phyloP scores from a whole-genome alignment of 53 echinoderm and acorn worm species.

The Temnopleurus reevesii region DNA sequence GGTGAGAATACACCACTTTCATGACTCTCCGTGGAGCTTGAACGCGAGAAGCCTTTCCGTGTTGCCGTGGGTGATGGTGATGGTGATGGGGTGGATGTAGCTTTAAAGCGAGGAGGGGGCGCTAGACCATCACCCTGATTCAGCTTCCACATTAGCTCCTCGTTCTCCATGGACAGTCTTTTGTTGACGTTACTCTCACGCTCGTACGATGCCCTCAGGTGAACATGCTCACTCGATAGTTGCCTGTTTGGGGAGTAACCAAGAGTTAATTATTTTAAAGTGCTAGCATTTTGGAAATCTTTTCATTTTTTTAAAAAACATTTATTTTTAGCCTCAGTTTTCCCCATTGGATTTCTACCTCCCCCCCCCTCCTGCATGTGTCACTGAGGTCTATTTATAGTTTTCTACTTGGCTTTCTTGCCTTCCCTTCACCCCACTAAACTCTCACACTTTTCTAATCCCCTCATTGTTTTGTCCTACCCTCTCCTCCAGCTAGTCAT shows the following conservation, averaged over 20 bases:
- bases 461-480: too few relatives aligned
- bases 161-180: slow-evolving; percentile 99
- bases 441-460: too few relatives aligned
- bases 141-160: slow-evolving; percentile 91
- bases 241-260: slow-evolving; percentile 65
- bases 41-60: slow-evolving; percentile 67
- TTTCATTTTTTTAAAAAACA: too few relatives aligned
- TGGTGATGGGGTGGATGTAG: slow-evolving; percentile 70
- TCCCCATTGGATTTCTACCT: too few relatives aligned
- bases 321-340: too few relatives aligned
- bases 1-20: slow-evolving; percentile 95
- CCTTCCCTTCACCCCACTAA: too few relatives aligned
- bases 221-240: slow-evolving; percentile 92
- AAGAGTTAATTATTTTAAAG: too few relatives aligned
- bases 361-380: too few relatives aligned
- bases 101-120: slow-evolving; percentile 70
- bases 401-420: too few relatives aligned
- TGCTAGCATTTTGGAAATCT: too few relatives aligned
- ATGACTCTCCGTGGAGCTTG: slow-evolving; percentile 85
- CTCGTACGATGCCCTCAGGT: slow-evolving; percentile 84
- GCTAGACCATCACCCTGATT: slow-evolving; percentile 67
- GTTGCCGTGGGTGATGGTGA: slow-evolving; percentile 65
- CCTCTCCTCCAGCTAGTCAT: too few relatives aligned
- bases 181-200: slow-evolving; percentile 89
- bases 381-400: too few relatives aligned